Conservation (phyloP, 2,797 vertebrate genomes). For the Eptatretus atami region DNA sequence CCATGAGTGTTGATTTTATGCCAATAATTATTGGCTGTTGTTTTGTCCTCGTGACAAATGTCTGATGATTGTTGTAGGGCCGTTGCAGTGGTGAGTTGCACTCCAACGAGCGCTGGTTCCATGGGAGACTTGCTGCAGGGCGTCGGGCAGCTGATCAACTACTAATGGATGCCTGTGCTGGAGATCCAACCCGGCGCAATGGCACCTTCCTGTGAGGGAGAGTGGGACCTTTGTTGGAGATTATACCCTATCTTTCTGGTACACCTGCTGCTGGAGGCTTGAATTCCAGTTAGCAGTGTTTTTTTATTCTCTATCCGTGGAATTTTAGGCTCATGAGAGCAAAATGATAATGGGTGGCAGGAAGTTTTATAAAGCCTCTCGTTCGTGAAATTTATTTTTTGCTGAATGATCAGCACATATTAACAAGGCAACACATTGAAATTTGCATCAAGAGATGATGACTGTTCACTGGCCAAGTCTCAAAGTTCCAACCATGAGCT, state of each 20-base stretch:
- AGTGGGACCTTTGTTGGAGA: conserved; percentile 94
- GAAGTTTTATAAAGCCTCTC: too few species aligned
- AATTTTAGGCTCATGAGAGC: too few species aligned
- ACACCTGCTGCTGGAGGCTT: conserved; percentile 9
- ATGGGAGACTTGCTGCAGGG: conserved; percentile 64
- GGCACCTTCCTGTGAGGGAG: conserved; percentile 91
- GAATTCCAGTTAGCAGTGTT: background rate
- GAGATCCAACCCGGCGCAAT: conserved; percentile 25
- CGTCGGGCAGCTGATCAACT: conserved; percentile 70
- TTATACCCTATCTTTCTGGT: conserved; percentile 98
- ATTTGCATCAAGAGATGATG: too few species aligned
- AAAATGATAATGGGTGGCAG: too few species aligned
- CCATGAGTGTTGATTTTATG: too few species aligned
- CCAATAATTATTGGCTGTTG: too few species aligned
- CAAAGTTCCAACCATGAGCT: too few species aligned
- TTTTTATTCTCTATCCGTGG: background rate
- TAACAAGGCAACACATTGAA: too few species aligned
- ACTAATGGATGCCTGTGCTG: conserved; percentile 71
- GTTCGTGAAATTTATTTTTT: too few species aligned
- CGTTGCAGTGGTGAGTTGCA: conserved; percentile 64
- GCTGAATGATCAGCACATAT: too few species aligned
- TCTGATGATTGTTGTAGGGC: conserved; percentile 17
- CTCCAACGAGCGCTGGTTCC: conserved; percentile 81
- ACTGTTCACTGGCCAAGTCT: too few species aligned
- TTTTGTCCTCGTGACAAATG: too few species aligned